Evolutionary conservation across 2,113 vertebrate species (phyloP).

Genomic region (Clarias batrachus): DNA sequence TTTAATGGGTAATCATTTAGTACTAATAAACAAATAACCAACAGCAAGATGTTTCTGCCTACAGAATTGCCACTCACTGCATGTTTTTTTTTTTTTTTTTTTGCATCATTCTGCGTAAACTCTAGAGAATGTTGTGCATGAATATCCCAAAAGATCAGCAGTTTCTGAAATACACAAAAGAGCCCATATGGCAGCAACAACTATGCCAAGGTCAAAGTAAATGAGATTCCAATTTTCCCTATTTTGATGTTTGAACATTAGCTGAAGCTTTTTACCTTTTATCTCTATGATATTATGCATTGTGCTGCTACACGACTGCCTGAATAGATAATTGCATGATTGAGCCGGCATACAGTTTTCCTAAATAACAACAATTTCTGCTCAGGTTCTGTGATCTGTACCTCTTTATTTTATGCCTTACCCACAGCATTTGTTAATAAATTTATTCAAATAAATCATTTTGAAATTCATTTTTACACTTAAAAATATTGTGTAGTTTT

Average conservation of each 20-base stretch:
- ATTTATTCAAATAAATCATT: neutral
- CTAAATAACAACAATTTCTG: neutral
- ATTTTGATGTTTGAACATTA: neutral
- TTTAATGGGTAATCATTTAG: neutral
- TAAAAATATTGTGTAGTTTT: no score
- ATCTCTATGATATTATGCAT: neutral
- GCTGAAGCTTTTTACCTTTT: neutral
- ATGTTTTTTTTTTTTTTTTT: neutral
- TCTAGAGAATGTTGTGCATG: neutral
- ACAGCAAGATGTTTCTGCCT: neutral
- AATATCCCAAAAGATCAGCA: neutral
- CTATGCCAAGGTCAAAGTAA: neutral
- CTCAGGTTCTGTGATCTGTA: neutral
- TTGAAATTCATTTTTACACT: neutral
- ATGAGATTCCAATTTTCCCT: neutral
- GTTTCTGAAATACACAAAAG: conserved; percentile 2
- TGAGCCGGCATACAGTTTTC: neutral
- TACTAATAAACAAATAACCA: neutral
- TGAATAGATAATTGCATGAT: neutral
- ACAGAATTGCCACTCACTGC: neutral
- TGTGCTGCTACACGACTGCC: neutral
- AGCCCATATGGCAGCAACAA: neutral
- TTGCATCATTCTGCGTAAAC: neutral
- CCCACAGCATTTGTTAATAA: neutral
- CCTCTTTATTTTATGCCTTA: neutral